phyloP scores from a whole-genome alignment of 1,140 invertebrate species.

The Nebria ingens region DNA sequence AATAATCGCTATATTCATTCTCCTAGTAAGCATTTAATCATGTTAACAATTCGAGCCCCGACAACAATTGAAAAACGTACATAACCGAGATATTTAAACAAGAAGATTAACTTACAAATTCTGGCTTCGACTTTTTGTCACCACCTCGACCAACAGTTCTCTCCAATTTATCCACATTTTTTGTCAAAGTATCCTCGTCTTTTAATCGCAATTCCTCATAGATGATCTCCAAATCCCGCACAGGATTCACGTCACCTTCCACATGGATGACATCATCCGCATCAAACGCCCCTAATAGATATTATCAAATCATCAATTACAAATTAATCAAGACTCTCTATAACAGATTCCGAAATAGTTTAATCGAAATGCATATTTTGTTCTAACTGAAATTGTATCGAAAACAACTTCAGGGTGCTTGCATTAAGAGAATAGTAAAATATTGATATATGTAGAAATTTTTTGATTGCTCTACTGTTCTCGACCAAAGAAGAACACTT shows the following conservation, averaged over 20 bases:
- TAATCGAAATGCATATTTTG: too few species aligned
- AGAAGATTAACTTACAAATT: conserved; percentile 80
- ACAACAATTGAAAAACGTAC: too few species aligned
- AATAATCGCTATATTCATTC: too few species aligned
- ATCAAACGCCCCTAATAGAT: conserved; percentile 79
- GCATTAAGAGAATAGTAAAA: too few species aligned
- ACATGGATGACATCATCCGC: conserved; percentile 97
- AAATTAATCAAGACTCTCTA: background rate
- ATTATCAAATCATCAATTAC: background rate
- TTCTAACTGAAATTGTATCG: too few species aligned
- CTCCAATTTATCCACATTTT: conserved; percentile 79
- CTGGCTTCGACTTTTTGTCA: conserved; percentile 94
- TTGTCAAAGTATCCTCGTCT: conserved; percentile 77
- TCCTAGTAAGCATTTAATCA: background rate
- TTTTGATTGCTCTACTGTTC: too few species aligned
- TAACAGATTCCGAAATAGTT: too few species aligned
- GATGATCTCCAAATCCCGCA: conserved; percentile 94
- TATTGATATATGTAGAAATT: too few species aligned
- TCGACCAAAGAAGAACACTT: too few species aligned
- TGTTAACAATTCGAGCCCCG: too few species aligned
- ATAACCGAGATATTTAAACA: too few species aligned
- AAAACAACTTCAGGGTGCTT: too few species aligned
- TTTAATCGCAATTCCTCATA: conserved; percentile 90
- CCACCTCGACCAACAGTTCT: conserved; percentile 73
- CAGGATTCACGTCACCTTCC: conserved; percentile 95